Evolutionary conservation across 2,113 vertebrate genomes (phyloP).

Genomic region (Corythoichthys intestinalis): DNA sequence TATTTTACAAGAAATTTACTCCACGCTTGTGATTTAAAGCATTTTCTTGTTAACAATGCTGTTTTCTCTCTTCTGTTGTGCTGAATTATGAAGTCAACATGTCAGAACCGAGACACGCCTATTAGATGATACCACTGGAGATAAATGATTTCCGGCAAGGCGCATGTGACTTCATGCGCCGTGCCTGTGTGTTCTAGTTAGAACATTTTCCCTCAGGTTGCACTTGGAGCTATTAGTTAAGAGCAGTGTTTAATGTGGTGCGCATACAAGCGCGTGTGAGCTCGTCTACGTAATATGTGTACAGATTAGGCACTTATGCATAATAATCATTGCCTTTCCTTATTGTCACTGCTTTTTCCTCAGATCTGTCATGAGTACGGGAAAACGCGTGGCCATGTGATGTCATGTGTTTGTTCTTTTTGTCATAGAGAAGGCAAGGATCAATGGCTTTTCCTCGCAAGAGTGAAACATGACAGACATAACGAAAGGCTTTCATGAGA

Average conservation of each 20-base stretch:
- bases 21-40: conserved; percentile 75
- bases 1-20: conserved; percentile 75
- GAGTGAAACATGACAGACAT: conserved; percentile 77
- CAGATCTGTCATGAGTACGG: conserved; percentile 48
- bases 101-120: conserved; percentile 60
- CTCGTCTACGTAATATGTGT: conserved; percentile 31
- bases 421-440: conserved; percentile 66
- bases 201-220: conserved; percentile 57
- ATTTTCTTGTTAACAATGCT: conserved; percentile 75
- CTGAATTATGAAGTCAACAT: conserved; percentile 69
- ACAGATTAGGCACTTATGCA: conserved; percentile 51
- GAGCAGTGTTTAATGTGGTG: conserved; percentile 45
- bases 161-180: conserved; percentile 51
- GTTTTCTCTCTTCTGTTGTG: conserved; percentile 66
- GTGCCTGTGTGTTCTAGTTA: conserved; percentile 38
- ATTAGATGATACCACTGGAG: conserved; percentile 55
- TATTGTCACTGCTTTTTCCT: conserved; percentile 36
- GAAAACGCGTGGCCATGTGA: conserved; percentile 59
- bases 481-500: conserved; percentile 77
- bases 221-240: conserved; percentile 62
- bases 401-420: conserved; percentile 69
- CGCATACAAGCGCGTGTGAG: conserved; percentile 22
- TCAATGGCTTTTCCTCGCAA: conserved; percentile 74
- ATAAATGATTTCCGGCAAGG: conserved; percentile 64
- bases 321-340: conserved; percentile 38